These are phyloP conservation scores for Stichodactyla helianthus DNA, from an alignment of 64 coral and sea anemone species.

Conservation along the genomic window DNA sequence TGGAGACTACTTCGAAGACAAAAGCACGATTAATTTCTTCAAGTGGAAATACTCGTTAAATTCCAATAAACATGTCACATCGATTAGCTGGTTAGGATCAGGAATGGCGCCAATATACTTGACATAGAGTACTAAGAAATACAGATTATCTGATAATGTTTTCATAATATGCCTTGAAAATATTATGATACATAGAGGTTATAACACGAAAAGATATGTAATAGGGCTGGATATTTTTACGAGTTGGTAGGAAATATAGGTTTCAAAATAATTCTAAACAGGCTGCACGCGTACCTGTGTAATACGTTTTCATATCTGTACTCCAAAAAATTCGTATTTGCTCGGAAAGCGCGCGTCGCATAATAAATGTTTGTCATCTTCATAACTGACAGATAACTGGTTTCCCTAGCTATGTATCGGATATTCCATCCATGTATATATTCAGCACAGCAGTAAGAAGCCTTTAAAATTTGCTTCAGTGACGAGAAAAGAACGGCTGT, in stretches of 20 bases:
- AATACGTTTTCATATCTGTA: too few species aligned
- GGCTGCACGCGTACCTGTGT: too few species aligned
- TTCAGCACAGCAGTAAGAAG: too few species aligned
- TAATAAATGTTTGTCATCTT: not conserved
- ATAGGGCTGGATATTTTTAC: too few species aligned
- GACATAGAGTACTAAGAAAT: not conserved
- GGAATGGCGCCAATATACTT: not conserved
- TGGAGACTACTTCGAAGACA: not conserved
- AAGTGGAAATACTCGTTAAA: not conserved
- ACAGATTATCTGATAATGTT: not conserved
- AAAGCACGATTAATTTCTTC: not conserved
- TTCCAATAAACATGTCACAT: not conserved
- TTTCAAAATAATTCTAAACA: too few species aligned
- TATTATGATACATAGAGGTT: not conserved
- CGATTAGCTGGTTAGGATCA: not conserved
- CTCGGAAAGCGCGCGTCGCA: not conserved
- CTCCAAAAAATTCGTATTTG: too few species aligned
- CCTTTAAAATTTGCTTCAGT: too few species aligned
- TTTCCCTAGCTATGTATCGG: not conserved
- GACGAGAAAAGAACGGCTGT: too few species aligned
- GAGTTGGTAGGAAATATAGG: too few species aligned
- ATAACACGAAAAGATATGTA: not conserved
- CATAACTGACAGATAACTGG: too few species aligned
- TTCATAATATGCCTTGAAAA: not conserved
- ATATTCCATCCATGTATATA: not conserved